Conservation (phyloP, 2,888 invertebrate species). For the Diarsia brunnea region DNA sequence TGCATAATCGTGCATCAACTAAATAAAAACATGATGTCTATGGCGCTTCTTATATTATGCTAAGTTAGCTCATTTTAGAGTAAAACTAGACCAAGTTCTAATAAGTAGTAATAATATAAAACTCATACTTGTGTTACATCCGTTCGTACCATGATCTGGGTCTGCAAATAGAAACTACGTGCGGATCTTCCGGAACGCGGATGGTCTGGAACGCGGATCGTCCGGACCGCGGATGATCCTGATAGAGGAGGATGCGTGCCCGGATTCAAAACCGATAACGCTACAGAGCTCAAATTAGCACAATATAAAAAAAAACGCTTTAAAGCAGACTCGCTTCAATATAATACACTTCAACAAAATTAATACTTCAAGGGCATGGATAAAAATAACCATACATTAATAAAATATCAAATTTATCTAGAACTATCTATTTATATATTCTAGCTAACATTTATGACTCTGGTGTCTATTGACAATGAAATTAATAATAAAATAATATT, state of each 20-base stretch:
- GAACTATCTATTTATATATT: constrained; percentile 61
- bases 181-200: constrained; percentile 6
- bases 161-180: not conserved
- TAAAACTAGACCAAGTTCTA: not conserved
- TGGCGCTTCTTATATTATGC: constrained; percentile 14
- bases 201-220: not conserved
- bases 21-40: constrained; percentile 32
- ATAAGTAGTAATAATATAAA: not conserved
- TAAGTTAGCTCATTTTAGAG: not conserved
- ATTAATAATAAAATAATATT: constrained; percentile 46
- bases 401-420: constrained; percentile 65
- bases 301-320: constrained; percentile 16
- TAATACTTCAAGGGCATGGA: constrained; percentile 70
- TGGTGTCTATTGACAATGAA: constrained; percentile 61
- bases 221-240: not conserved
- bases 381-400: constrained; percentile 61
- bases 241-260: not conserved
- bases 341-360: constrained; percentile 67
- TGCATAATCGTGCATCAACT: constrained; percentile 50
- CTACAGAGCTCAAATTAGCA: constrained; percentile 20
- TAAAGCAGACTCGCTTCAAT: constrained; percentile 36
- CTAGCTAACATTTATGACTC: constrained; percentile 65
- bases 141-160: not conserved
- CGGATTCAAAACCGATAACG: not conserved
- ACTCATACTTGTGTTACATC: not conserved